Evolutionary conservation across 2,888 invertebrate species (phyloP).

Genomic region (Sinodicranocentrus sp.): DNA sequence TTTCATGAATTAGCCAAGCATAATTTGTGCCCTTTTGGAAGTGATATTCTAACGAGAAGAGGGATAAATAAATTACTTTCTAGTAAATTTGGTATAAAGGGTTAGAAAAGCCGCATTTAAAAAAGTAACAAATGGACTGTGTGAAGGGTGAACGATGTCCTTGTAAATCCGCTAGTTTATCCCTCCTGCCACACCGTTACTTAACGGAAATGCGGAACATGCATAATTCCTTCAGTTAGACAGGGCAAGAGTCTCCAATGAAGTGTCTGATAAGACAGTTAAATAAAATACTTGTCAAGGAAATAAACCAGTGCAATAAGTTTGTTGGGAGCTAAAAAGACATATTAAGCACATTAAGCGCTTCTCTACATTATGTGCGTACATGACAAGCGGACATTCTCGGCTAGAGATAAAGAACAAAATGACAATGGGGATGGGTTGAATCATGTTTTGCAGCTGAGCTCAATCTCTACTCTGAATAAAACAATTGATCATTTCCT

Average conservation of each 20-base stretch:
- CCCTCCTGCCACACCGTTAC: neutral
- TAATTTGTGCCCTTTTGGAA: no score
- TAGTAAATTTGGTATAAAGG: no score
- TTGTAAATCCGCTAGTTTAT: neutral
- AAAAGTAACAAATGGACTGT: no score
- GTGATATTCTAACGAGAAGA: no score
- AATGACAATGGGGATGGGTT: no score
- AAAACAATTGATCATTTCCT: conserved; percentile 22
- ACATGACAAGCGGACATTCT: no score
- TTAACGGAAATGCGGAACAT: conserved; percentile 6
- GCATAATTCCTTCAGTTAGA: neutral
- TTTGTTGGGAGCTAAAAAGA: conserved; percentile 15
- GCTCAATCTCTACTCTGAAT: neutral
- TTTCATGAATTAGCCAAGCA: no score
- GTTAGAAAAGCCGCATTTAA: no score
- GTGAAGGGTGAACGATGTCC: no score
- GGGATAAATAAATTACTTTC: no score
- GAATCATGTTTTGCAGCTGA: conserved; percentile 10
- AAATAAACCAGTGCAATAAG: conserved; percentile 47
- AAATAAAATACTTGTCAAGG: conserved; percentile 53
- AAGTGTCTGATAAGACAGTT: conserved; percentile 41
- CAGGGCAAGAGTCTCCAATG: conserved; percentile 7
- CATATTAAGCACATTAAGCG: conserved; percentile 5
- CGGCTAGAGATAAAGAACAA: neutral
- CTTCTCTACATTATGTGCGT: neutral